Evolutionary conservation across 1,140 invertebrate genomes (phyloP).

Genomic region (Heliconius himera): DNA sequence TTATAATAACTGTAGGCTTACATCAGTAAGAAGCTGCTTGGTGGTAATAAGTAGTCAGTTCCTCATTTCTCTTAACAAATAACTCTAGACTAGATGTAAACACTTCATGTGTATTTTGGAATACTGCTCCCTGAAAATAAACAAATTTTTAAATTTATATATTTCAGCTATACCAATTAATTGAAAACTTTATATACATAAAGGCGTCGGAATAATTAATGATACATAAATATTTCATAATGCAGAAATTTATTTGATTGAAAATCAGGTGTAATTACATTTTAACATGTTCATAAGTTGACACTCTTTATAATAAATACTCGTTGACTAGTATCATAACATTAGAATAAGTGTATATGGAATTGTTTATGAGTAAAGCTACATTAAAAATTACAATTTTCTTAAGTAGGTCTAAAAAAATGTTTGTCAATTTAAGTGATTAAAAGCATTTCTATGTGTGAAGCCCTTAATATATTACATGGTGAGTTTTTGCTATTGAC

Average conservation of each 20-base stretch:
- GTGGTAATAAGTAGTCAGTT: conserved; percentile 68
- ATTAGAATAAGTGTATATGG: conserved; percentile 32
- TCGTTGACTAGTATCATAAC: conserved; percentile 74
- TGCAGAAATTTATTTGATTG: conserved; percentile 77
- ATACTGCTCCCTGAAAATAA: conserved; percentile 78
- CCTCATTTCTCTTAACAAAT: conserved; percentile 75
- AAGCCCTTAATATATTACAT: background rate
- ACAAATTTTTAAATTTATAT: conserved; percentile 40
- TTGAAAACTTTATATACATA: background rate
- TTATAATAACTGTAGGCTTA: conserved; percentile 68
- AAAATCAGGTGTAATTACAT: conserved; percentile 75
- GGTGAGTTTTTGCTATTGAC: background rate
- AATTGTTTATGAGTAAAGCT: conserved; percentile 22
- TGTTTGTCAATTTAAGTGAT: background rate
- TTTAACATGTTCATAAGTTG: conserved; percentile 64
- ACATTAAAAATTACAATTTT: conserved; percentile 4
- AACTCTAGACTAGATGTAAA: conserved; percentile 71
- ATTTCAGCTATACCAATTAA: background rate
- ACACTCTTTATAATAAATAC: conserved; percentile 72
- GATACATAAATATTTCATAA: conserved; percentile 61
- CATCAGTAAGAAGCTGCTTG: conserved; percentile 61
- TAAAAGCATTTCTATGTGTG: background rate
- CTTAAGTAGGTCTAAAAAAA: background rate
- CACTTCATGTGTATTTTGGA: conserved; percentile 80
- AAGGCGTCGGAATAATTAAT: conserved; percentile 49